Evolutionary conservation across 2,888 invertebrate species (phyloP).

Genomic region (Heteromyza rotundicornis): DNA sequence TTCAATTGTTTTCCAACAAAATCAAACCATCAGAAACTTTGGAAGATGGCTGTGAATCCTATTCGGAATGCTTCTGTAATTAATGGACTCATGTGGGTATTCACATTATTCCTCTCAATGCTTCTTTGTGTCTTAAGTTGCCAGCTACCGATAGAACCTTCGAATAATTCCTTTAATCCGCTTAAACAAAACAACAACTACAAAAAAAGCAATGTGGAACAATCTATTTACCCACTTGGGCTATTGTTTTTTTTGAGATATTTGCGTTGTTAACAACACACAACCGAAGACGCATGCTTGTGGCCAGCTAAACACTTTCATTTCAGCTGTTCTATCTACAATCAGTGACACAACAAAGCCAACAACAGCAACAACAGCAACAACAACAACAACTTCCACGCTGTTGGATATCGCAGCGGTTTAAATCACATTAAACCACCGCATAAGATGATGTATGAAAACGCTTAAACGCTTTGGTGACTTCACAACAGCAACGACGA

Average conservation of each 20-base stretch:
- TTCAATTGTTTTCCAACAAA: too few species aligned
- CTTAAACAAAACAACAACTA: too few species aligned
- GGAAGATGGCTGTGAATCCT: too few species aligned
- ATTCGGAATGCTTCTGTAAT: too few species aligned
- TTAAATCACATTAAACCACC: not conserved
- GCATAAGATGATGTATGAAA: not conserved
- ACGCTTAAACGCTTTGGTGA: slow-evolving; percentile 11
- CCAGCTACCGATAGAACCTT: too few species aligned
- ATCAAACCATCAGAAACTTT: too few species aligned
- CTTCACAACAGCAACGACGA: not conserved
- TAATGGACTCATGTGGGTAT: too few species aligned
- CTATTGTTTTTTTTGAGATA: not conserved
- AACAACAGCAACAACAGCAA: too few species aligned
- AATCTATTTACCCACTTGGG: not conserved
- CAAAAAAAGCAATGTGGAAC: too few species aligned
- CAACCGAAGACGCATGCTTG: not conserved
- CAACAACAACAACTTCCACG: not conserved
- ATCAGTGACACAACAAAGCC: slow-evolving; percentile 3
- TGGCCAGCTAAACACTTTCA: slow-evolving; percentile 17
- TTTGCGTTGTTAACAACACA: not conserved
- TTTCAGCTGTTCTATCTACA: slow-evolving; percentile 16
- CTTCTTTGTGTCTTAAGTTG: too few species aligned
- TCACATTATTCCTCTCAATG: too few species aligned
- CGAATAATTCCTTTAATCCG: too few species aligned
- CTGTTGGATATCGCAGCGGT: slow-evolving; percentile 7